phyloP scores from a whole-genome alignment of 2,797 vertebrate genomes.

The Gymnothorax reevesii region DNA sequence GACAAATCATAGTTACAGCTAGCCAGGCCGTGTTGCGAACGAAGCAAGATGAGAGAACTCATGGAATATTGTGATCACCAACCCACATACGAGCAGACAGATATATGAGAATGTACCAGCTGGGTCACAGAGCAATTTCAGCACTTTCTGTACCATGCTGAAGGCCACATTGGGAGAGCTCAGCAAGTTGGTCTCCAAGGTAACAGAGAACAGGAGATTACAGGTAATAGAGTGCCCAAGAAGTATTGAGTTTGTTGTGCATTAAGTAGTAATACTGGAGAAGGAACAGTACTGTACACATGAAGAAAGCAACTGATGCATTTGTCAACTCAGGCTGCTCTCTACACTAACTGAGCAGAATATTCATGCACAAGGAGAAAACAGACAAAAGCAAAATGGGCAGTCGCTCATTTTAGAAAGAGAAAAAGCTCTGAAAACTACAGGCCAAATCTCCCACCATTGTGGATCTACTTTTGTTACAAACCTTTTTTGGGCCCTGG shows the following conservation, averaged over 20 bases:
- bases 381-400: background rate
- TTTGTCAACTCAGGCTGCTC: background rate
- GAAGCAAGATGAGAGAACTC: background rate
- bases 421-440: background rate
- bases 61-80: background rate
- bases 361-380: background rate
- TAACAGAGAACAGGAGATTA: constrained; percentile 3
- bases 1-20: background rate
- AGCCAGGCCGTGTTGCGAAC: background rate
- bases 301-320: background rate
- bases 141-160: background rate
- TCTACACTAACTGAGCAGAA: background rate
- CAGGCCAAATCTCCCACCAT: constrained; percentile 4
- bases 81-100: background rate
- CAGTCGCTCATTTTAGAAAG: background rate
- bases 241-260: background rate
- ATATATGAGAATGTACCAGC: background rate
- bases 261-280: background rate
- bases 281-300: background rate
- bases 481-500: background rate
- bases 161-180: background rate
- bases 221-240: background rate
- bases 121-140: constrained; percentile 7
- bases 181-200: background rate
- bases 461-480: background rate